These are phyloP conservation scores for Pentalonia nigronervosa DNA, from an alignment of 1,140 invertebrate genomes.

Conservation along the genomic window DNA sequence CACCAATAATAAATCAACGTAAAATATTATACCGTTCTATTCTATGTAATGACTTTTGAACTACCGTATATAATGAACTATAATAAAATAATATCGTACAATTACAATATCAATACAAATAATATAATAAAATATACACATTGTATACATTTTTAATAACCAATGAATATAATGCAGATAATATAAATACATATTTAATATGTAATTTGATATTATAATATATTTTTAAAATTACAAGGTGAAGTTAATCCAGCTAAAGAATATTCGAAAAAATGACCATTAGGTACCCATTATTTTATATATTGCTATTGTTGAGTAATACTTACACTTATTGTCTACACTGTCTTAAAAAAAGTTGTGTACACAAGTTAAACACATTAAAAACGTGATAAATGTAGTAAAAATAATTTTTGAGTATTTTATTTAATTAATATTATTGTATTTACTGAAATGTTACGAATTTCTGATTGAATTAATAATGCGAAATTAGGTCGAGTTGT, in stretches of 20 bases:
- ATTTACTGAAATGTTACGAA: background rate
- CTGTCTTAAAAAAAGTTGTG: background rate
- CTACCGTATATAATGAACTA: background rate
- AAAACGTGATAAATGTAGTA: background rate
- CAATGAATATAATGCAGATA: background rate
- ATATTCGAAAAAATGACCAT: background rate
- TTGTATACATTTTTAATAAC: background rate
- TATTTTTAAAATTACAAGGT: background rate
- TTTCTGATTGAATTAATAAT: background rate
- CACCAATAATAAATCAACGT: background rate
- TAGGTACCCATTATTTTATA: background rate
- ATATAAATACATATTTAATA: too few relatives aligned
- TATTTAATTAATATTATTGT: background rate
- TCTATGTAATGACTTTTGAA: background rate
- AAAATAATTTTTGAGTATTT: background rate
- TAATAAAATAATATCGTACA: background rate
- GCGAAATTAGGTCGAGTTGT: background rate
- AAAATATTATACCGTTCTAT: background rate
- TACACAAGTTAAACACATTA: background rate
- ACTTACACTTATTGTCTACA: background rate
- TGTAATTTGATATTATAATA: background rate
- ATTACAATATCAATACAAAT: background rate
- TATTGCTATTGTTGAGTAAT: background rate
- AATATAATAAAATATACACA: background rate
- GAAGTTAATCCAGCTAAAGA: background rate